These are phyloP conservation scores for Hydra vulgaris DNA, from an alignment of 30 jellyfish, hydroid and myxozoan genomes.

Conservation along the genomic window DNA sequence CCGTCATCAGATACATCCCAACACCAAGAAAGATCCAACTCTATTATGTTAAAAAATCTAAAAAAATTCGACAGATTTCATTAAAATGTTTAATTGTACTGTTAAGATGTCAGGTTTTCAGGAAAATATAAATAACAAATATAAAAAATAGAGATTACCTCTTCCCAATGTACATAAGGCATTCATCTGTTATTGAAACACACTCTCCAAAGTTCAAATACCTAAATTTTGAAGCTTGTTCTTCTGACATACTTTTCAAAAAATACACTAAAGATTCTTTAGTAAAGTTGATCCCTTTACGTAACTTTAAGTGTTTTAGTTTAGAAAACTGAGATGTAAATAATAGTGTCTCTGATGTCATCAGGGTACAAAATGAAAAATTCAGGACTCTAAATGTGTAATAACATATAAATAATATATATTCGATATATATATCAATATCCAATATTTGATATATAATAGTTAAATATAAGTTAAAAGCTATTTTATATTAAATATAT, in stretches of 20 bases:
- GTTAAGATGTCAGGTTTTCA: background rate
- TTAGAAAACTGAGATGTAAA: conserved; percentile 28
- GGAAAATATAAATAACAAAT: background rate
- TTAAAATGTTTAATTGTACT: background rate
- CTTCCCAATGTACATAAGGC: conserved; percentile 38
- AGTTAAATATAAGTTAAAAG: too few species aligned
- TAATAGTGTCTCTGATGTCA: conserved; percentile 50
- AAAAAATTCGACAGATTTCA: background rate
- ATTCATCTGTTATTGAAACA: conserved; percentile 53
- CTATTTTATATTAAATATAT: too few species aligned
- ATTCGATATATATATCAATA: too few species aligned
- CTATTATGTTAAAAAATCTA: conserved; percentile 58
- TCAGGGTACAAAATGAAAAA: conserved; percentile 59
- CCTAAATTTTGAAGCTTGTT: conserved; percentile 36
- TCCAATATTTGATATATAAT: too few species aligned
- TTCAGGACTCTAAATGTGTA: conserved; percentile 31
- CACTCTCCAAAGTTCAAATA: conserved; percentile 63
- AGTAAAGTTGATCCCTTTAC: conserved; percentile 64
- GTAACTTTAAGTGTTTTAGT: conserved; percentile 34
- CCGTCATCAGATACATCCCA: conserved; percentile 95
- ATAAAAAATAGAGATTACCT: conserved; percentile 12
- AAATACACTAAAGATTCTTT: conserved; percentile 35
- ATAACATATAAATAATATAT: too few species aligned
- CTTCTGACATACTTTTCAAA: conserved; percentile 13
- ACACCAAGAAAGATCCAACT: conserved; percentile 74